A percentile compares a stretch with the other conserved stretches of the same genome.
phyloP scores from a whole-genome alignment of 2,888 invertebrate genomes.

The Ptychoptera contaminata region DNA sequence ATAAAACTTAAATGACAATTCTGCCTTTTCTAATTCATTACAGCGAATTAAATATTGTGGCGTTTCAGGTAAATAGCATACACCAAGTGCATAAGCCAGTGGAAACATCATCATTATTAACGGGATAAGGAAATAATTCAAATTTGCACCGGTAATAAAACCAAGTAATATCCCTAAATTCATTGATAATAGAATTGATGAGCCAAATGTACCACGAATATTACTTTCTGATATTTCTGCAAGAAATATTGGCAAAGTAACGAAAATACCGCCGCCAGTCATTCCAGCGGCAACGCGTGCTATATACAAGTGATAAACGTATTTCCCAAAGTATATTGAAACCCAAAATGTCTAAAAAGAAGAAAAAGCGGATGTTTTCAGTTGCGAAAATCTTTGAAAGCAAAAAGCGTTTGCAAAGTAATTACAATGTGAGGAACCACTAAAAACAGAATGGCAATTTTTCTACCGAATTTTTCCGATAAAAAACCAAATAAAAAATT shows the following conservation, averaged over 20 bases:
- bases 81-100: slow-evolving; percentile 16
- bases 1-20: slow-evolving; percentile 20
- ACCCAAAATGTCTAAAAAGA: slow-evolving; percentile 22
- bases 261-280: slow-evolving; percentile 24
- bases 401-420: no score
- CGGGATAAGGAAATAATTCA: slow-evolving; percentile 21
- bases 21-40: slow-evolving; percentile 15
- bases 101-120: slow-evolving; percentile 19
- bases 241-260: slow-evolving; percentile 24
- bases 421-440: slow-evolving; percentile 23
- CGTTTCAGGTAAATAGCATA: slow-evolving; percentile 20
- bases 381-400: no score
- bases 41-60: slow-evolving; percentile 19
- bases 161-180: slow-evolving; percentile 23
- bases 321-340: slow-evolving; percentile 19
- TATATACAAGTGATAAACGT: slow-evolving; percentile 21
- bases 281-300: slow-evolving; percentile 22
- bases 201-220: slow-evolving; percentile 23
- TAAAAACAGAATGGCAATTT: slow-evolving; percentile 17
- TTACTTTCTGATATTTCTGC: slow-evolving; percentile 25
- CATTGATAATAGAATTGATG: slow-evolving; percentile 21
- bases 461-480: slow-evolving; percentile 23
- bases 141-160: slow-evolving; percentile 20
- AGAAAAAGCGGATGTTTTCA: no score
- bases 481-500: slow-evolving; percentile 23